Evolutionary conservation across 2,888 invertebrate genomes (phyloP), one percentile per base, ranked within the genome.

Genomic region (Ferdinandea cuprea): DNA sequence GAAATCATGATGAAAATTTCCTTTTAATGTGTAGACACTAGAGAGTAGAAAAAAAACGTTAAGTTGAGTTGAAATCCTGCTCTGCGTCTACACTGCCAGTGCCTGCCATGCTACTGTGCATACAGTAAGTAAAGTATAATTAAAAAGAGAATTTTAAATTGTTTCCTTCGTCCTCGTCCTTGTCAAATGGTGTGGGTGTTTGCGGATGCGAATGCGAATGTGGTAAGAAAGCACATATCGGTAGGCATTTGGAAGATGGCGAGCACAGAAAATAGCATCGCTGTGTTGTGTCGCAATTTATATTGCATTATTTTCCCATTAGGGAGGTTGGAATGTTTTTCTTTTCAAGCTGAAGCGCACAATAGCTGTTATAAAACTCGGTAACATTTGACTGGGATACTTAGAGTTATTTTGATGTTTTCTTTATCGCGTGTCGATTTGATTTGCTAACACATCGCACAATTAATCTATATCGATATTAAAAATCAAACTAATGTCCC

Each of bases 131-230:
- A 71, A 56, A 66, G 77, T 65, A 77, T 81, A 81, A 81, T 81
- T 81, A 81, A 77, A 81, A 81, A 81, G 65, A 77, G 77, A 81
- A 81, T 77, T 81, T 72, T 56, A 77, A 66, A 81, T 81, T 65
- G 77, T 81, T 71, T 81, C 61, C 77, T 52, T 69, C 80, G 63
- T 74, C 42, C 58, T 66, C 25, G 35, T 8, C n/a, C 1, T 1
- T 35, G 11, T 40, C 25, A 13, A 13, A 13, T 7, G 13, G 7
- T 15, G 44, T n/a, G 56, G 17, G 42, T 44, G 44, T 17, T 50
- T 32, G 35, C 25, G 8, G 7, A 25, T 63, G 28, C 48, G 19
- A 50, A 25, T 63, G 28, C 48, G 19, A 50, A 8, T 40, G 65
- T 35, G 19, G 19, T 19, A 37, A 40, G 11, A 37, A 63, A 28